Evolutionary conservation across 2,888 invertebrate genomes (phyloP).

Genomic region (Noctua fimbriata): DNA sequence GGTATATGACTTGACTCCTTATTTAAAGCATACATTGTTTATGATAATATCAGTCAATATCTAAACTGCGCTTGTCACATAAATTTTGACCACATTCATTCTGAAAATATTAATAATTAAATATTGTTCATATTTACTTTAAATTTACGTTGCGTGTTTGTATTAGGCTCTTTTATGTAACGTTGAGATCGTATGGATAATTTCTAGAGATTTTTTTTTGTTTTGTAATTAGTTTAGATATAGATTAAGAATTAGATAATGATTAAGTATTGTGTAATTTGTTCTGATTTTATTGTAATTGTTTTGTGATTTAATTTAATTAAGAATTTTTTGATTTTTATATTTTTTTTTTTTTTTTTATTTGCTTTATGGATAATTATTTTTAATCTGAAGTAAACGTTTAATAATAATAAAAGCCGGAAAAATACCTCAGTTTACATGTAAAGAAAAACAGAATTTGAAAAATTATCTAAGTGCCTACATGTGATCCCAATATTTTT

Average conservation of each 20-base stretch:
- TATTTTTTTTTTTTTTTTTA: too few relatives aligned
- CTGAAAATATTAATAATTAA: background rate
- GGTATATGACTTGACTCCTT: background rate
- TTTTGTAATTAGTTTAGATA: too few relatives aligned
- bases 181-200: background rate
- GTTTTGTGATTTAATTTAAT: too few relatives aligned
- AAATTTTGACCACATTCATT: background rate
- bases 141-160: background rate
- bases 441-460: background rate
- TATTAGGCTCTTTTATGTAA: background rate
- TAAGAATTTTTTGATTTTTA: too few relatives aligned
- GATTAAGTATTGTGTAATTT: too few relatives aligned
- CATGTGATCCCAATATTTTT: slow-evolving; percentile 14
- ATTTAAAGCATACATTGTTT: background rate
- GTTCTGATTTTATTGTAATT: too few relatives aligned
- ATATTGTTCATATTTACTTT: background rate
- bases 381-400: too few relatives aligned
- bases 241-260: too few relatives aligned
- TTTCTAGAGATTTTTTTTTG: background rate
- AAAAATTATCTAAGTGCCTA: background rate
- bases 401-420: background rate
- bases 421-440: background rate
- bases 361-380: too few relatives aligned
- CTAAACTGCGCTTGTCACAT: background rate
- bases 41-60: background rate